Percentiles rank a stretch among this genome's conserved stretches.
Conservation (phyloP, 2,113 vertebrate genomes). For the Gavia stellata region DNA sequence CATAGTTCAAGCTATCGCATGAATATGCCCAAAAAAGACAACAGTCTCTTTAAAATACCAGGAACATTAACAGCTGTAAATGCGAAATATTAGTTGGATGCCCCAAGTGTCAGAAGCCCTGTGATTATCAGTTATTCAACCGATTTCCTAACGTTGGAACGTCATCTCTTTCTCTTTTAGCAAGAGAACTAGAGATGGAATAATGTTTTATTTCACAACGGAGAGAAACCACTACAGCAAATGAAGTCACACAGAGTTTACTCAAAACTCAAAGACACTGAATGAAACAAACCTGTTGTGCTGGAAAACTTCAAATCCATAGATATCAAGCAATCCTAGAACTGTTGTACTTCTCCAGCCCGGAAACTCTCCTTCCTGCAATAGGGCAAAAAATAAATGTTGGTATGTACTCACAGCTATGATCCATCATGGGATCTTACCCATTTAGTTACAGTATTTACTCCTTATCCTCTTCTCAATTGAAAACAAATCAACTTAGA, state of each 20-base stretch:
- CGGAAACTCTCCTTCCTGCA: constrained; percentile 82
- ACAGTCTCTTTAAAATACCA: not conserved
- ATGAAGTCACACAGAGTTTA: not conserved
- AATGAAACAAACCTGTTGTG: constrained; percentile 83
- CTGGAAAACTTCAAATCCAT: constrained; percentile 97
- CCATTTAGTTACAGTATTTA: not conserved
- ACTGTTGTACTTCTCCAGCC: constrained; percentile 84
- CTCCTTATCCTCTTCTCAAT: not conserved
- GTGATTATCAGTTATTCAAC: not conserved
- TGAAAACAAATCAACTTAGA: not conserved
- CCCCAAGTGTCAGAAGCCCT: not conserved
- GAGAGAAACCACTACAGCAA: not conserved
- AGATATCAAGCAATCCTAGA: constrained; percentile 94
- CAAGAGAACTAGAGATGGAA: not conserved
- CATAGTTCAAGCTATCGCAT: not conserved
- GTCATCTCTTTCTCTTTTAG: not conserved
- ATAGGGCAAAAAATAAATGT: not conserved
- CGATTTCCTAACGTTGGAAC: not conserved
- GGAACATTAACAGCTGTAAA: not conserved
- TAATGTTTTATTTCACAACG: not conserved
- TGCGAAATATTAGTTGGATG: not conserved
- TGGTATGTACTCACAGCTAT: not conserved
- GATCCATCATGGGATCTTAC: not conserved
- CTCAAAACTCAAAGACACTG: not conserved
- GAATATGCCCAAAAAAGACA: not conserved